Conservation (phyloP, 2,888 invertebrate species). For the Blomia tropicalis region DNA sequence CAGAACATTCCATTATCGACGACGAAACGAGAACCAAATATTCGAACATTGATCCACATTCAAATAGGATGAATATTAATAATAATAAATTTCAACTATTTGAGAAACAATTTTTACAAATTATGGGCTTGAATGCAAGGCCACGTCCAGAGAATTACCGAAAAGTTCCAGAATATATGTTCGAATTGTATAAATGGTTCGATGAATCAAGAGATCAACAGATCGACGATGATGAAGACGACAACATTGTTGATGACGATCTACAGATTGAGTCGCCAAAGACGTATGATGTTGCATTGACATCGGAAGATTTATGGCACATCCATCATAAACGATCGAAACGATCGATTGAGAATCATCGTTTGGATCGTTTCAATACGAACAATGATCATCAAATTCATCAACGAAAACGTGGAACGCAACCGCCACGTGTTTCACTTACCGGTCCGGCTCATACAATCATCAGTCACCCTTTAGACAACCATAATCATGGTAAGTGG, state of each 20-base stretch:
- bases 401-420: not conserved
- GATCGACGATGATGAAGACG: not conserved
- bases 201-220: too few species aligned
- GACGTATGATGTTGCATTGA: not conserved
- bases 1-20: slow-evolving; percentile 1
- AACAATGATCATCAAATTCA: not conserved
- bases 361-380: not conserved
- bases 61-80: too few species aligned
- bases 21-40: not conserved
- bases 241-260: too few species aligned
- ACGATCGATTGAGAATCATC: not conserved
- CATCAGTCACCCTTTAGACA: not conserved
- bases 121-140: slow-evolving; percentile 46
- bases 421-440: not conserved
- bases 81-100: not conserved
- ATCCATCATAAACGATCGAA: not conserved
- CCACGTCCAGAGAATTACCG: slow-evolving; percentile 41
- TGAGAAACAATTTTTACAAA: slow-evolving; percentile 46
- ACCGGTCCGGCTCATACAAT: not conserved
- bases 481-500: slow-evolving; percentile 12
- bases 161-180: slow-evolving; percentile 60
- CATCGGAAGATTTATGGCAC: not conserved
- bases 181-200: slow-evolving; percentile 48
- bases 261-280: not conserved
- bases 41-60: not conserved